Base-by-base conservation (phyloP, 1,140 invertebrate species). In the Dysdera silvatica region DNA sequence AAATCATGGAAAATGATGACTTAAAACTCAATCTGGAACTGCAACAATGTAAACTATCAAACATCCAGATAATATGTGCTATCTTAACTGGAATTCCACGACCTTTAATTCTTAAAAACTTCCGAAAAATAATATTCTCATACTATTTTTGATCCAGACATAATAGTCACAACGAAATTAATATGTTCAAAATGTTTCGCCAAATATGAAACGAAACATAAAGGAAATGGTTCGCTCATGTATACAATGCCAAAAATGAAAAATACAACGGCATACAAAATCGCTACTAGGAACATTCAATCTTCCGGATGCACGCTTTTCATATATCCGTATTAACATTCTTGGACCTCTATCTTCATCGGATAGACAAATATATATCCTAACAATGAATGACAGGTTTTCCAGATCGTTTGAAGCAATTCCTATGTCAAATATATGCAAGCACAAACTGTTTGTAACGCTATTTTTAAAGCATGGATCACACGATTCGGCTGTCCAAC, bases 371-470 rank as follows among this genome's bases (percentile, higher is more conserved):
- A 60, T 23, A 0, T 64, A 70, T 40, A 10, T 47, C n/a, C 63
- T 80, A 2, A 80, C 78, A 0, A 71, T 73, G 10, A 74, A 78
- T 7, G 75, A 80, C 58, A 52, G 75, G 6, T 79, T 73, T 61
- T 74, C 76, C 0, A 55, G 74, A 23, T 80, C 69, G 72, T 73
- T 71, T 0, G 78, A 79, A 68, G 74, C 75, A 1, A 64, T 73
- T 32, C 72, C n/a, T n/a, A n/a, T n/a, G 40, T 74, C 8, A 8
- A 45, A 8, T 57, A 67, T 45, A 74, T 75, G 12, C 63, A 60
- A 14, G 73, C 74, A 10, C 55, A 71, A 43, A 69, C 70, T 3
- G 67, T 75, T 7, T 72, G 67, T 2, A n/a, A 57, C 28, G 66
- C 71, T 4, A 67, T 78, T 14, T 67, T 69, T 18, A 5, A 55